phyloP scores from a whole-genome alignment of 1,140 invertebrate species.

The Lordiphosa stackelbergi region DNA sequence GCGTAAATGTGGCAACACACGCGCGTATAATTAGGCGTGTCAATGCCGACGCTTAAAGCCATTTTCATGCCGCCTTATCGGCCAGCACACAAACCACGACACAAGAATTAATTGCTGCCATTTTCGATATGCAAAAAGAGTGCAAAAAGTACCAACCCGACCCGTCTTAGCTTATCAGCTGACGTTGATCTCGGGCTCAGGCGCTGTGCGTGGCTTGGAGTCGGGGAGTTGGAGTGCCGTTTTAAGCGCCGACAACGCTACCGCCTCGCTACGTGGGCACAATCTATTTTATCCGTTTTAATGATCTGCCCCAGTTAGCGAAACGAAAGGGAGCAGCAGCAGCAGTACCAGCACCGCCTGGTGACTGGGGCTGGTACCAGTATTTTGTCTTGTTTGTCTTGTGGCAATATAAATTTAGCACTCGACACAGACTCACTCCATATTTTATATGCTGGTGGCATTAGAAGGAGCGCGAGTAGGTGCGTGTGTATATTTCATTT shows the following conservation, averaged over 20 bases:
- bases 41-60: constrained; percentile 64
- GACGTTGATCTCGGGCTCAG: constrained; percentile 58
- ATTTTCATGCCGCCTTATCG: constrained; percentile 60
- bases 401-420: constrained; percentile 66
- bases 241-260: constrained; percentile 54
- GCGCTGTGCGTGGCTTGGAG: constrained; percentile 34
- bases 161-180: constrained; percentile 52
- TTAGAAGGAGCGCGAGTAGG: constrained; percentile 46
- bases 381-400: constrained; percentile 35
- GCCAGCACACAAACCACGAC: constrained; percentile 32
- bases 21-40: constrained; percentile 65
- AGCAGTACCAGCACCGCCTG: constrained; percentile 33
- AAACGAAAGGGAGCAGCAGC: constrained; percentile 66
- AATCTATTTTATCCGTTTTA: constrained; percentile 75
- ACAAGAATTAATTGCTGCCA: constrained; percentile 71
- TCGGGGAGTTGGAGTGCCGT: constrained; percentile 47
- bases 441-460: constrained; percentile 47
- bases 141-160: constrained; percentile 28
- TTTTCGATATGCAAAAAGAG: constrained; percentile 69
- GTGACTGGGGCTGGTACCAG: constrained; percentile 27
- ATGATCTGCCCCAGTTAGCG: constrained; percentile 73
- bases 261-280: constrained; percentile 61
- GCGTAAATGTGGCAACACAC: constrained; percentile 68
- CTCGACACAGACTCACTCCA: constrained; percentile 49
- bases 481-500: constrained; percentile 36